Evolutionary conservation across 2,797 vertebrate genomes (phyloP).

Genomic region (Poecilia wingei): DNA sequence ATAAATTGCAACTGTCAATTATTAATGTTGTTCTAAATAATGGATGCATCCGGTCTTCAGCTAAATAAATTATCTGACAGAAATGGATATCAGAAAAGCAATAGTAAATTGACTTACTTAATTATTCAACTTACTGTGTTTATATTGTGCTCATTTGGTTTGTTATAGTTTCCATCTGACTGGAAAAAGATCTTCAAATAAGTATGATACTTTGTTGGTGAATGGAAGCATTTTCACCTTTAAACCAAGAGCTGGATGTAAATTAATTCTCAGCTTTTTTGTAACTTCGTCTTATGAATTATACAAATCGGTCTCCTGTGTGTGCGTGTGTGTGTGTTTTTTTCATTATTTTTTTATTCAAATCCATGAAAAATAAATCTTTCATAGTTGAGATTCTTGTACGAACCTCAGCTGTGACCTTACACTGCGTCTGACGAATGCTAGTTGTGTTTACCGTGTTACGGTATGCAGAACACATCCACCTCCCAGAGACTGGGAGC

Average conservation of each 20-base stretch:
- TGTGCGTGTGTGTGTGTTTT: not conserved
- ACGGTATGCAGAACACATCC: constrained; percentile 2
- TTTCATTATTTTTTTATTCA: not conserved
- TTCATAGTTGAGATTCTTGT: not conserved
- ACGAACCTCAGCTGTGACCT: constrained; percentile 4
- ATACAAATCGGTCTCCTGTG: constrained; percentile 13
- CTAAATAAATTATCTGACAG: constrained; percentile 3
- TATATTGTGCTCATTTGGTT: constrained; percentile 18
- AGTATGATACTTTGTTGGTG: constrained; percentile 4
- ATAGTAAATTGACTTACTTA: not conserved
- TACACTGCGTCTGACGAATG: not conserved
- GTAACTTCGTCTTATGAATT: constrained; percentile 18
- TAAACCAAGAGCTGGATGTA: constrained; percentile 33
- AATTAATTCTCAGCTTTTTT: constrained; percentile 13
- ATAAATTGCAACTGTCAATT: constrained; percentile 28
- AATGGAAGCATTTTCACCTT: constrained; percentile 39
- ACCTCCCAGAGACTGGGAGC: constrained; percentile 7
- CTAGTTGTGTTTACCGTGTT: not conserved
- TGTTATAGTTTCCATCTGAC: constrained; percentile 12
- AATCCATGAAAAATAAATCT: constrained; percentile 2
- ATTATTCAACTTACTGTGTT: not conserved
- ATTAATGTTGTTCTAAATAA: constrained; percentile 29
- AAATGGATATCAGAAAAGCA: constrained; percentile 4
- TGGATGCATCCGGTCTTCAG: constrained; percentile 7
- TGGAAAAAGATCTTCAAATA: constrained; percentile 16